Conservation (phyloP, 2,888 invertebrate genomes). For the Conistra vaccinii region DNA sequence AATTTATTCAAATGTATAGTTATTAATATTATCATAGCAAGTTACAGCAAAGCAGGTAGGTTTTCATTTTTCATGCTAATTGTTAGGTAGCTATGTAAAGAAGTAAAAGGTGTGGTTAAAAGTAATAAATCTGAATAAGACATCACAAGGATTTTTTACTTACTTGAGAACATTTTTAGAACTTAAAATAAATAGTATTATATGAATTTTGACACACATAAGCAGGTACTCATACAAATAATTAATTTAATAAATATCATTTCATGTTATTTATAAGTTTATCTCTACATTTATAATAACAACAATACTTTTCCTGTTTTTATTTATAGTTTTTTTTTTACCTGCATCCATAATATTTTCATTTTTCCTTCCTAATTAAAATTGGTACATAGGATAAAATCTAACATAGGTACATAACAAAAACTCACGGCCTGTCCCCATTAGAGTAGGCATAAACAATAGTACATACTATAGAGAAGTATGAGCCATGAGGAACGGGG, state of each 20-base stretch:
- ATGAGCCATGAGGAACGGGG: too few species aligned
- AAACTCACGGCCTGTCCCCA: background rate
- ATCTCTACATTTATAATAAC: background rate
- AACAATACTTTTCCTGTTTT: constrained; percentile 1
- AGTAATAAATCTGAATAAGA: too few species aligned
- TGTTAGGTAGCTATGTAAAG: background rate
- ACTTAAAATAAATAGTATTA: too few species aligned
- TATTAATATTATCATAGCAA: background rate
- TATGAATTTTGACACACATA: too few species aligned
- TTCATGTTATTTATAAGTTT: too few species aligned
- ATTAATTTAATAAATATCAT: too few species aligned
- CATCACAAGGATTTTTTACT: too few species aligned
- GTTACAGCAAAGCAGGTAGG: background rate
- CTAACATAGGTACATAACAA: too few species aligned
- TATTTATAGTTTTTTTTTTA: background rate
- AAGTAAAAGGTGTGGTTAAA: too few species aligned
- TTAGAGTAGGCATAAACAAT: background rate
- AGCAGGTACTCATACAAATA: too few species aligned
- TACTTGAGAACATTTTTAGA: too few species aligned
- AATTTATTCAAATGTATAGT: background rate
- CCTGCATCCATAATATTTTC: background rate
- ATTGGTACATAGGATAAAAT: too few species aligned
- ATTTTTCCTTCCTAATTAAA: background rate
- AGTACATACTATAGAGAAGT: background rate
- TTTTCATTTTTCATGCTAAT: background rate